These are phyloP conservation scores for Heliconius hewitsoni DNA, from an alignment of 1,140 invertebrate species.

Conservation along the genomic window DNA sequence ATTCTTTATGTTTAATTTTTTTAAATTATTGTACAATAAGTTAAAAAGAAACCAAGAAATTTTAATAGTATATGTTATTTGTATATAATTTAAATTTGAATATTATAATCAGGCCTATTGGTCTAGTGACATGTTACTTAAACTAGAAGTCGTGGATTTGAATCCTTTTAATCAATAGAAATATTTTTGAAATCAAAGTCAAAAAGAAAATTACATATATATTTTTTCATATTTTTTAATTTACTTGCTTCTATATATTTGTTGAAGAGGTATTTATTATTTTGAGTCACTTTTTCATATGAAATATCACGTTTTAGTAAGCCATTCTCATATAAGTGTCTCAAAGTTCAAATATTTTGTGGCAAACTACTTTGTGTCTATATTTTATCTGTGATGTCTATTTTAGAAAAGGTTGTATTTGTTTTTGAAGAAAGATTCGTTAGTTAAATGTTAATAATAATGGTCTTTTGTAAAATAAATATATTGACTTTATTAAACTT, in stretches of 20 bases:
- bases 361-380: slow-evolving; percentile 68
- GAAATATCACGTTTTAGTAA: neutral
- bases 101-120: too few relatives aligned
- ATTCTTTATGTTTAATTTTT: neutral
- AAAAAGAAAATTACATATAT: neutral
- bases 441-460: slow-evolving; percentile 60
- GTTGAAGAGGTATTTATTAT: neutral
- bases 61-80: too few relatives aligned
- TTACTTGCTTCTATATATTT: too few relatives aligned
- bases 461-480: slow-evolving; percentile 68
- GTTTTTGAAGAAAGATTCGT: slow-evolving; percentile 53
- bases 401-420: slow-evolving; percentile 59
- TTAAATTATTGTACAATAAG: too few relatives aligned
- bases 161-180: too few relatives aligned
- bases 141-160: too few relatives aligned
- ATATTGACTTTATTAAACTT: slow-evolving; percentile 31
- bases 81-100: too few relatives aligned
- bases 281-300: neutral
- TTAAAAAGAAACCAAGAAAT: too few relatives aligned
- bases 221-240: neutral
- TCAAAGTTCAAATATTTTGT: slow-evolving; percentile 44
- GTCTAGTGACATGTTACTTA: too few relatives aligned
- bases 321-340: slow-evolving; percentile 11
- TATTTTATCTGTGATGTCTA: slow-evolving; percentile 76
- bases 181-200: too few relatives aligned